Evolutionary conservation across 2,113 vertebrate genomes (phyloP), one percentile per base, ranked within the genome.

Genomic region (Cervus canadensis): DNA sequence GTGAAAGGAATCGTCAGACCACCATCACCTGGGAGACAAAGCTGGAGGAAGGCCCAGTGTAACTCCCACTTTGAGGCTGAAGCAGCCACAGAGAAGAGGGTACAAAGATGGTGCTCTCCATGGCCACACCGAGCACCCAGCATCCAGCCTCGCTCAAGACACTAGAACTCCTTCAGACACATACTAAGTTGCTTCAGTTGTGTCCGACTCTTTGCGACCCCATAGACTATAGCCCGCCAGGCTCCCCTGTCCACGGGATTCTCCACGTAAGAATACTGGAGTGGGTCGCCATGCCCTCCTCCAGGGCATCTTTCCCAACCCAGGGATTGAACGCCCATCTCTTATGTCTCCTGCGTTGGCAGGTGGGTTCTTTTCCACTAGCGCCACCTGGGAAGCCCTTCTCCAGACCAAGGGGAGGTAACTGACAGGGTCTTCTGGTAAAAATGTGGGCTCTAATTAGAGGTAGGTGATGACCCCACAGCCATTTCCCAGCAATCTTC

Each of bases 21-120:
- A 0, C 4, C 33, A 6, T 54, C 17, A 3, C 40, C 23, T 15
- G 14, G 0, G 4, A 23, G 57, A 71, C 19, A 10, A 1, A 87
- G 74, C 89, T 19, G 23, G 23, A 10, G 87, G 21, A 17, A 0
- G 1, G 45, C 50, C 40, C 1, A 1, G 3, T 0, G 0, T 2
- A 10, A 1, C 84, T n/a, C 67, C 45, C 19, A 1, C 79, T 33
- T 40, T 0, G 19, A 48, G 30, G 60, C 28, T 17, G 33, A n/a
- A 59, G 33, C 82, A 21, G 45, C 71, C 21, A 0, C 30, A 5
- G 87, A 28, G 23, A n/a, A 54, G 15, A 78, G 26, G 33, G 28
- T 5, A 54, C 43, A 79, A 6, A 3, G 23, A 9, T 15, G 62
- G 45, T 13, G 0, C 59, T 13, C 30, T 52, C 14, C 2, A 0